Evolutionary conservation across 2,113 vertebrate genomes (phyloP), one percentile per base, ranked within the genome.

Genomic region (Gymnarchus niloticus): DNA sequence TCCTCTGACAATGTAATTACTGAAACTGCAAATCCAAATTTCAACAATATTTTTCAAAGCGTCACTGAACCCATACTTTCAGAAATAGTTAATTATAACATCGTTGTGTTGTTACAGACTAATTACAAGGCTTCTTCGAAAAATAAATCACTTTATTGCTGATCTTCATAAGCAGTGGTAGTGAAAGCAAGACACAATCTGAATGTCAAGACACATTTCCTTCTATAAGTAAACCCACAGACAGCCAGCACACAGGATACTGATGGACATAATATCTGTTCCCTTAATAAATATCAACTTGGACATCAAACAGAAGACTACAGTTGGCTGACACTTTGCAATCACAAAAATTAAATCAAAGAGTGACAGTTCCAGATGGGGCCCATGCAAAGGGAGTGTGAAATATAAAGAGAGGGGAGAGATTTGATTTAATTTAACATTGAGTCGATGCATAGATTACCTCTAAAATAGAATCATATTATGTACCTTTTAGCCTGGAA

Each of bases 351-450:
- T 44, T 23, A 46, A 48, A 78, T 48, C 76, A 78, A 48, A n/a
- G 46, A 46, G 23, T 78, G 76, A 78, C 76, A 78, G 73, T 78
- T 37, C 44, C 41, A 78, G 41, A 78, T 48, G 76, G 76, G n/a
- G 6, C 3, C 8, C 76, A 78, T 73, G 12, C 33, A 73, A 65
- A 73, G 65, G 65, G 65, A 69, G 17, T 69, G 61, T 69, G 61
- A 73, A 41, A n/a, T 78, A 19, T 33, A 48, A 19, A 48, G 7
- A 48, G 76, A 78, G 44, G 44, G 76, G 44, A 25, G 44, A 19
- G 44, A 48, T 54, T n/a, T 73, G 65, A 73, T 73, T 73, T 73
- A 73, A 73, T 73, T 73, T 73, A 73, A 37, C 3, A 73, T 73
- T 73, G 23, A 78, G 76, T 48, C 46, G 76, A 78, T 17, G 76